These are phyloP conservation scores for Erpobdella octoculata DNA, from an alignment of 2,888 invertebrate genomes.

Conservation along the genomic window DNA sequence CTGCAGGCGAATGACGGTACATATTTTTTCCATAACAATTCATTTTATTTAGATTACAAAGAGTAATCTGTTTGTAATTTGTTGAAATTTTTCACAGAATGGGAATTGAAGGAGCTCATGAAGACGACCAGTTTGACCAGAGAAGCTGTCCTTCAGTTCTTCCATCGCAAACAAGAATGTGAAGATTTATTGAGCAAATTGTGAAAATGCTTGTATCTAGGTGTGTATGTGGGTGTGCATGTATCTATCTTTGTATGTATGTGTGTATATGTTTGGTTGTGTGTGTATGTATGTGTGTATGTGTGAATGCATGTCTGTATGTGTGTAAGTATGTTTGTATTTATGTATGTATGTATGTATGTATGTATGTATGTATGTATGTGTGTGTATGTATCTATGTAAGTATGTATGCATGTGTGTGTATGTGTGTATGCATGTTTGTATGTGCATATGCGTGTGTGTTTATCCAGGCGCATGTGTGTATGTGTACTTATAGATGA, in stretches of 20 bases:
- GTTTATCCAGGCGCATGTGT: not conserved
- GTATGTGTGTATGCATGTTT: slow-evolving; percentile 2
- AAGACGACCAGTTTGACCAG: too few species aligned
- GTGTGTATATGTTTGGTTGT: not conserved
- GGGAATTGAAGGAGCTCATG: too few species aligned
- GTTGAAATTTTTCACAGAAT: too few species aligned
- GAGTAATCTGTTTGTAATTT: too few species aligned
- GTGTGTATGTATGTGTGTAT: not conserved
- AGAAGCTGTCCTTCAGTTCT: too few species aligned
- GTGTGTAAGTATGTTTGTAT: not conserved
- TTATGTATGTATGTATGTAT: not conserved
- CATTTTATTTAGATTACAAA: too few species aligned
- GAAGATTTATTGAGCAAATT: not conserved
- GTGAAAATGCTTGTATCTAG: not conserved
- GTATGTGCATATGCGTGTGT: slow-evolving; percentile 1
- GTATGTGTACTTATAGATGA: too few species aligned
- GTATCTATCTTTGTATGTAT: not conserved
- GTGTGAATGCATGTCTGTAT: not conserved
- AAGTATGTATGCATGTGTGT: not conserved
- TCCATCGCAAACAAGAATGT: not conserved
- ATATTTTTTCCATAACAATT: too few species aligned
- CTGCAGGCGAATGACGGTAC: too few species aligned
- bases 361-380: not conserved
- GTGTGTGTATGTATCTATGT: not conserved
- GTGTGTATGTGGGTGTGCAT: not conserved